Conservation (phyloP, 2,888 invertebrate genomes). For the Aleiodes alternator region DNA sequence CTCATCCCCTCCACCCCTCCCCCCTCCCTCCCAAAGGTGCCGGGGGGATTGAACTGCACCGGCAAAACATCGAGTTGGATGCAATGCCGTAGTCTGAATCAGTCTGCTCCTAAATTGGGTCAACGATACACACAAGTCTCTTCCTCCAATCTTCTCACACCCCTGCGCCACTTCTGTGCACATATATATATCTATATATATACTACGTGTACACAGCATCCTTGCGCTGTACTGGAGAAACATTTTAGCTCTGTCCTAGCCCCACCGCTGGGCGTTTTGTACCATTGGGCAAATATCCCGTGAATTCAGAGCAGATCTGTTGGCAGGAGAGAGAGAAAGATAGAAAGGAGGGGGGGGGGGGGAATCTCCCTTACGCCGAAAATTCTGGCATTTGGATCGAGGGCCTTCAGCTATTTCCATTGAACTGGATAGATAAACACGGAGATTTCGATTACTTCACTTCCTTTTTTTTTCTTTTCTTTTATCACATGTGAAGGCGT, state of each 20-base stretch:
- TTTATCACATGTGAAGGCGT: neutral
- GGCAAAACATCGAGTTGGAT: constrained; percentile 19
- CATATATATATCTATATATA: neutral
- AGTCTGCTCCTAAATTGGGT: constrained; percentile 26
- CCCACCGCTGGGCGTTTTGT: neutral
- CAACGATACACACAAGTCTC: constrained; percentile 16
- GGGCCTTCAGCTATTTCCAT: constrained; percentile 19
- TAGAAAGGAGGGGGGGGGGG: no score
- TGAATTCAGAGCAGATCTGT: constrained; percentile 26
- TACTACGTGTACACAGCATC: neutral
- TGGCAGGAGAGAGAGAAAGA: neutral
- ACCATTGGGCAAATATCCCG: constrained; percentile 24
- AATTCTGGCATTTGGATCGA: constrained; percentile 17
- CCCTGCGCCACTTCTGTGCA: constrained; percentile 3
- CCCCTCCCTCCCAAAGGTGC: no score
- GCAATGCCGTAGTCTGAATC: constrained; percentile 21
- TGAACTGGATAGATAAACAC: constrained; percentile 18
- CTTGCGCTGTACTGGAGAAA: constrained; percentile 4
- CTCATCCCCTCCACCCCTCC: neutral
- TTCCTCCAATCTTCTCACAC: neutral
- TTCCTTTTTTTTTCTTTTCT: neutral
- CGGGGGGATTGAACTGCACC: constrained; percentile 1
- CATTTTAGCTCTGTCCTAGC: neutral
- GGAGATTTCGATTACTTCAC: constrained; percentile 7
- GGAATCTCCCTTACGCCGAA: neutral